Percentiles rank a stretch among this genome's conserved stretches.
Conservation (phyloP, 2,888 invertebrate species). For the Schizotus pectinicornis region DNA sequence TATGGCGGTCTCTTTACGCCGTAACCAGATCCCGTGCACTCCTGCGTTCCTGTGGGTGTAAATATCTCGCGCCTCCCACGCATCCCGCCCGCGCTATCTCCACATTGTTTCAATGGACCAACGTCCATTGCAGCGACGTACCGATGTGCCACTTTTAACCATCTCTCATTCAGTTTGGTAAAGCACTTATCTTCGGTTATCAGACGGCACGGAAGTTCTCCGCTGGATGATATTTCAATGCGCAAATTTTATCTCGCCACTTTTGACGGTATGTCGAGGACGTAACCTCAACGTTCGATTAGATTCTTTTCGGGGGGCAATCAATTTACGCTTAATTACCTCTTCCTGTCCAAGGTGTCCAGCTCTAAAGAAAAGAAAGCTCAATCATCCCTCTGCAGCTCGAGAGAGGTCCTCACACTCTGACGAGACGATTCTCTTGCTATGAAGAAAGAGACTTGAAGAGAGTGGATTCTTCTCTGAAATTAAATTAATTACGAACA, state of each 20-base stretch:
- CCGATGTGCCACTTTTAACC: conserved; percentile 23
- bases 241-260: conserved; percentile 40
- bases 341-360: not conserved
- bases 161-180: conserved; percentile 23
- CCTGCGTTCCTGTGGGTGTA: conserved; percentile 40
- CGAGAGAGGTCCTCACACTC: too few relatives aligned
- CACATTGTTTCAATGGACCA: conserved; percentile 13
- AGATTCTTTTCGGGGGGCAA: conserved; percentile 7
- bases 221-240: conserved; percentile 13
- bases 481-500: too few relatives aligned
- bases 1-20: too few relatives aligned
- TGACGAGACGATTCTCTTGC: too few relatives aligned
- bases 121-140: conserved; percentile 16
- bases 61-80: conserved; percentile 46
- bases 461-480: too few relatives aligned
- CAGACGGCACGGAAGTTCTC: conserved; percentile 14
- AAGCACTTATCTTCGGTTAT: conserved; percentile 23
- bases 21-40: conserved; percentile 18
- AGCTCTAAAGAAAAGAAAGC: too few relatives aligned
- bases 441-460: too few relatives aligned
- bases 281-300: conserved; percentile 10
- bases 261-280: conserved; percentile 44
- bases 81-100: conserved; percentile 42
- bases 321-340: not conserved
- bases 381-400: too few relatives aligned